Evolutionary conservation across 2,797 vertebrate species (phyloP).

Genomic region (Tapera naevia): DNA sequence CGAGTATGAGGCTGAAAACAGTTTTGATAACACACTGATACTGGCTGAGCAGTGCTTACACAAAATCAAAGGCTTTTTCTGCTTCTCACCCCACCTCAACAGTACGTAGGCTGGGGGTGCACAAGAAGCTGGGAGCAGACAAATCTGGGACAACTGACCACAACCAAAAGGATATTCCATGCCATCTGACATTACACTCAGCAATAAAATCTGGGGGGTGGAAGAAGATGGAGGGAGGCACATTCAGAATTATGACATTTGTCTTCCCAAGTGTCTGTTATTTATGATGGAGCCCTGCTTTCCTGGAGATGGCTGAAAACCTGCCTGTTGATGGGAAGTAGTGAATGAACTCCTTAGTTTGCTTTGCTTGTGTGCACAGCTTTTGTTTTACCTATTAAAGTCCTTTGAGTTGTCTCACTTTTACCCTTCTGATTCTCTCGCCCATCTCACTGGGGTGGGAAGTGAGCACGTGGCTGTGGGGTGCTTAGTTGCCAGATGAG

Average conservation of each 20-base stretch:
- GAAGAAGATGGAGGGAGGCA: neutral
- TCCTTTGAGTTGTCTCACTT: neutral
- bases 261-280: neutral
- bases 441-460: fast-evolving
- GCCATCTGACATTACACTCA: fast-evolving
- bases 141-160: neutral
- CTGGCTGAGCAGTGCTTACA: neutral
- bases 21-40: no score
- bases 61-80: neutral
- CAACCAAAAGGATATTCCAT: neutral
- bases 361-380: fast-evolving
- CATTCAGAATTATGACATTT: fast-evolving
- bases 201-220: neutral
- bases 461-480: fast-evolving
- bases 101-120: fast-evolving
- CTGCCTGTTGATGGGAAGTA: neutral
- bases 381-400: neutral
- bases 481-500: neutral
- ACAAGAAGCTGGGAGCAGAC: neutral
- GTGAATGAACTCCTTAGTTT: neutral
- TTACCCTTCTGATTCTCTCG: neutral
- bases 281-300: fast-evolving
- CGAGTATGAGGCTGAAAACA: no score
- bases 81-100: neutral
- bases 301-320: neutral